phyloP scores from a whole-genome alignment of 2,113 vertebrate species.

The Leucoraja erinaceus region DNA sequence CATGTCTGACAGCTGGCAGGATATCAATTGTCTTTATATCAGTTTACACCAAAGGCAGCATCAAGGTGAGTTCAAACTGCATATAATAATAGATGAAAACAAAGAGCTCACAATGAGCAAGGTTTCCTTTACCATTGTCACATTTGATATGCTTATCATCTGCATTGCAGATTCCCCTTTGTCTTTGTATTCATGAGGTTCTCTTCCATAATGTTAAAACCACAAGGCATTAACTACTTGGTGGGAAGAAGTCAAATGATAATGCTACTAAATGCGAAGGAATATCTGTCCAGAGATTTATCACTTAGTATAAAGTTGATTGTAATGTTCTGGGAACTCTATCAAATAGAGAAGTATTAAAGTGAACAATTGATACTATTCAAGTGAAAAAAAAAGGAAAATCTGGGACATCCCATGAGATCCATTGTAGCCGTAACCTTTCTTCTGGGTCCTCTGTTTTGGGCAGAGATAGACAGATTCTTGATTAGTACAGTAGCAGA shows the following conservation, averaged over 20 bases:
- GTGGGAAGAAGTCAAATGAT: not conserved
- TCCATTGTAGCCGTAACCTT: no score
- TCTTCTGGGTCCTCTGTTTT: no score
- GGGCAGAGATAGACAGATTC: no score
- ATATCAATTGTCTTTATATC: constrained; percentile 11
- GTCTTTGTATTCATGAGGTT: constrained; percentile 23
- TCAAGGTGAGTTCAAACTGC: constrained; percentile 15
- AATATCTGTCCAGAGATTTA: not conserved
- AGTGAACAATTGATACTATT: no score
- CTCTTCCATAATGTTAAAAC: not conserved
- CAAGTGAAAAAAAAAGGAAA: no score
- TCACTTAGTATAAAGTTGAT: not conserved
- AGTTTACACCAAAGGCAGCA: not conserved
- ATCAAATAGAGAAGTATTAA: no score
- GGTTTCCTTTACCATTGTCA: not conserved
- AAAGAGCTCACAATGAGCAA: not conserved
- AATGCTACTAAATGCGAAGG: not conserved
- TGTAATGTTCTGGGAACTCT: not conserved
- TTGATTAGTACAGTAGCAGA: no score
- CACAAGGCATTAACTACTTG: not conserved
- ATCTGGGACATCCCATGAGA: no score
- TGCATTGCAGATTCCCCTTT: constrained; percentile 9
- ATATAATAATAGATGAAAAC: constrained; percentile 4
- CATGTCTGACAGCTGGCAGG: not conserved
- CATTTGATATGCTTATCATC: constrained; percentile 29